phyloP scores from a whole-genome alignment of 1,140 invertebrate genomes.

The Diorhabda elongata region DNA sequence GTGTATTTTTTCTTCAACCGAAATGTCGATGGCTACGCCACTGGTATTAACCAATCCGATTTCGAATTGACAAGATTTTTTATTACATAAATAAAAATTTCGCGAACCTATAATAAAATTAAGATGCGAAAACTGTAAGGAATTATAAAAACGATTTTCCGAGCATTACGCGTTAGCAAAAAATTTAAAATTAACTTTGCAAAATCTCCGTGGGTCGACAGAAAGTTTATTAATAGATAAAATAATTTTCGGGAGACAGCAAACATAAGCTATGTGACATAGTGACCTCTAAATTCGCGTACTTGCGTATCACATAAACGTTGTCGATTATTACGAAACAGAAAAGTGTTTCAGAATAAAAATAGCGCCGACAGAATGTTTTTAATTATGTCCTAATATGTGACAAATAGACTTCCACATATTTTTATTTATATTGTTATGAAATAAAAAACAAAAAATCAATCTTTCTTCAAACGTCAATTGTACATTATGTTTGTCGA shows the following conservation, averaged over 20 bases:
- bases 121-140: too few relatives aligned
- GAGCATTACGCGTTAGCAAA: too few relatives aligned
- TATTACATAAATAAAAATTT: too few relatives aligned
- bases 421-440: background rate
- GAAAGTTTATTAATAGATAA: constrained; percentile 7
- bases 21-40: too few relatives aligned
- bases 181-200: constrained; percentile 26
- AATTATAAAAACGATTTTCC: too few relatives aligned
- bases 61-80: too few relatives aligned
- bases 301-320: background rate
- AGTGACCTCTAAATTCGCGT: constrained; percentile 6
- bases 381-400: background rate
- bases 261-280: constrained; percentile 4
- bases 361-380: background rate
- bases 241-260: constrained; percentile 11
- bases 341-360: background rate
- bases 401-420: background rate
- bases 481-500: background rate
- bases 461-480: background rate
- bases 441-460: background rate
- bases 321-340: background rate
- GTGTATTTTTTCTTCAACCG: too few relatives aligned
- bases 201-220: background rate
- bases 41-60: too few relatives aligned
- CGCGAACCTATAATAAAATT: too few relatives aligned